Evolutionary conservation across 2,113 vertebrate genomes (phyloP).

Genomic region (Thalassoma bifasciatum): DNA sequence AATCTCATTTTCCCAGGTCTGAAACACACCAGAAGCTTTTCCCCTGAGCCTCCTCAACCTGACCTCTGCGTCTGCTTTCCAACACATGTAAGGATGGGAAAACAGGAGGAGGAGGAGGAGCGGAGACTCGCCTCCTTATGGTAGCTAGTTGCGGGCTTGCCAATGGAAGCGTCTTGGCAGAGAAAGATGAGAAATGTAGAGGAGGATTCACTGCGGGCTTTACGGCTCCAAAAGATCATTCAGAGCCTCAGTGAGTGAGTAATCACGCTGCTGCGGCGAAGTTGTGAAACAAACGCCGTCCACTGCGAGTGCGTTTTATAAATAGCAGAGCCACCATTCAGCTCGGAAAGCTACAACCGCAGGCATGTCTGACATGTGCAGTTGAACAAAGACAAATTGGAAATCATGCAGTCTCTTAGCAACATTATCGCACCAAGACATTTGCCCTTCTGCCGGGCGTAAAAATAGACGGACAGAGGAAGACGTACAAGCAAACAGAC

Average conservation of each 20-base stretch:
- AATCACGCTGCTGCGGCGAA: background rate
- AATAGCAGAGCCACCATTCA: conserved; percentile 1
- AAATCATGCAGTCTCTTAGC: conserved; percentile 25
- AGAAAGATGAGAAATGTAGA: too few species aligned
- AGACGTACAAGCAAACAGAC: conserved; percentile 4
- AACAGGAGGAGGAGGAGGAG: background rate
- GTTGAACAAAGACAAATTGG: conserved; percentile 25
- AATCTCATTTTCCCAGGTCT: conserved; percentile 25
- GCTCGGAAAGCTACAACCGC: conserved; percentile 7
- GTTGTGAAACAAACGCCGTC: background rate
- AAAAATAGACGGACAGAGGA: conserved; percentile 38
- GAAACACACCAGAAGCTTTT: conserved; percentile 44
- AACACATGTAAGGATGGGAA: conserved; percentile 39
- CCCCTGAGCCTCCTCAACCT: conserved; percentile 43
- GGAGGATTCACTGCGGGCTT: too few species aligned
- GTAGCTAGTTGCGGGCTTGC: background rate
- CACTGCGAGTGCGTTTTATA: conserved; percentile 11
- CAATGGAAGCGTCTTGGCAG: background rate
- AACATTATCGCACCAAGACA: conserved; percentile 28
- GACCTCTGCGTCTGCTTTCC: conserved; percentile 45
- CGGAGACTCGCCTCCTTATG: conserved; percentile 3
- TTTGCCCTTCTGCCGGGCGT: conserved; percentile 10
- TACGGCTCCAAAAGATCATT: too few species aligned
- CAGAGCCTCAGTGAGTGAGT: too few species aligned
- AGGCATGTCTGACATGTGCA: conserved; percentile 22